These are phyloP conservation scores for Columba livia DNA, from an alignment of 2,113 vertebrate genomes.

Conservation along the genomic window DNA sequence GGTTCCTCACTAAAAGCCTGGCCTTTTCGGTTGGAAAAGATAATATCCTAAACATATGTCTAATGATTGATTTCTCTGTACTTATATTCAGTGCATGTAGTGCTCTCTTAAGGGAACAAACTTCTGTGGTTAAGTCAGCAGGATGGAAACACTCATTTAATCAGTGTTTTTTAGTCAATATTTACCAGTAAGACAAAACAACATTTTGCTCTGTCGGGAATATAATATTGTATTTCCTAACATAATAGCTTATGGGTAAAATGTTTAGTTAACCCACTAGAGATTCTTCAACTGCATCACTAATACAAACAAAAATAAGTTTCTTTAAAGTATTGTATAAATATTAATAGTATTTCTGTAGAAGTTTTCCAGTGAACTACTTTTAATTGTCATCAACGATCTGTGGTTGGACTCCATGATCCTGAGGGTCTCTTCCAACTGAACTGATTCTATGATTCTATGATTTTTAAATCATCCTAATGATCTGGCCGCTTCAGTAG, in stretches of 20 bases:
- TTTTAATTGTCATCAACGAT: neutral
- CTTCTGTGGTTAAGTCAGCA: neutral
- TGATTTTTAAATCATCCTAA: neutral
- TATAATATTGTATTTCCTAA: neutral
- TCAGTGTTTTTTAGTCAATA: conserved; percentile 17
- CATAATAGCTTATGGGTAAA: neutral
- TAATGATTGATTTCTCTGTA: conserved; percentile 26
- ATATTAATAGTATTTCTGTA: neutral
- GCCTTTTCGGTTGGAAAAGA: neutral
- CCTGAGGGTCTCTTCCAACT: no score
- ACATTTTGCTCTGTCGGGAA: neutral
- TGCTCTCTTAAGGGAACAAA: conserved; percentile 10
- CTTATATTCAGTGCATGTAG: neutral
- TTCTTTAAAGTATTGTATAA: neutral
- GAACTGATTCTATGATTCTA: no score
- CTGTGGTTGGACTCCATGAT: neutral
- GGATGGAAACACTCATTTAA: conserved; percentile 12
- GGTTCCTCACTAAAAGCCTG: neutral
- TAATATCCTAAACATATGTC: conserved; percentile 48
- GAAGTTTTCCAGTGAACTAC: neutral
- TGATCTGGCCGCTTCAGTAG: neutral
- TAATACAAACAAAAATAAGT: neutral
- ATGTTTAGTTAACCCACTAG: neutral
- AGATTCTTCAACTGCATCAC: neutral
- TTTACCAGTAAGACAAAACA: conserved; percentile 41